Percentiles rank a stretch among this genome's conserved stretches.
phyloP scores from a whole-genome alignment of 2,888 invertebrate genomes.

The Vanessa cardui region DNA sequence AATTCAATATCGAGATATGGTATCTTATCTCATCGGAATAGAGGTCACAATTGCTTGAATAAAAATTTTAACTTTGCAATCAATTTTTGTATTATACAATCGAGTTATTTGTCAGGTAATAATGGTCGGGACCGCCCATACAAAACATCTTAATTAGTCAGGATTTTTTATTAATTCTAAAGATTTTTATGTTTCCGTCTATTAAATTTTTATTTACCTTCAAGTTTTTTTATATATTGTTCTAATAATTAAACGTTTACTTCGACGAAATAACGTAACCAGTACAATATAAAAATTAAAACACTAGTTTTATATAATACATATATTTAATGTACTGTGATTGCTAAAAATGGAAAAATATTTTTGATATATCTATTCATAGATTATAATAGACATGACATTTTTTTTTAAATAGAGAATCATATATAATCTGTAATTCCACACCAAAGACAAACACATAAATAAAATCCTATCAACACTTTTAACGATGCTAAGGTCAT shows the following conservation, averaged over 20 bases:
- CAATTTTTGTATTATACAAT: slow-evolving; percentile 48
- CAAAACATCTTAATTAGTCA: slow-evolving; percentile 58
- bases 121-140: slow-evolving; percentile 56
- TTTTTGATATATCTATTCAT: too few species aligned
- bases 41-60: slow-evolving; percentile 20
- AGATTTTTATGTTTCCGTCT: slow-evolving; percentile 21
- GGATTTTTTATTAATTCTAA: slow-evolving; percentile 28
- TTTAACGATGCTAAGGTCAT: background rate
- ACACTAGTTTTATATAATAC: too few species aligned
- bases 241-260: background rate
- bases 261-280: too few species aligned
- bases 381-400: too few species aligned
- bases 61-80: background rate
- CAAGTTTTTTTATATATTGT: background rate
- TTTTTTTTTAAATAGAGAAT: background rate
- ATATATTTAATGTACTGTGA: too few species aligned
- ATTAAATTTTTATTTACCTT: slow-evolving; percentile 7
- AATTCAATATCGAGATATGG: background rate
- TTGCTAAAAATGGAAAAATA: too few species aligned
- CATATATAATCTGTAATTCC: background rate
- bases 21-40: slow-evolving; percentile 10
- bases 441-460: background rate
- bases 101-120: slow-evolving; percentile 72
- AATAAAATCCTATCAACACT: slow-evolving; percentile 5
- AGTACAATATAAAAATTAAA: too few species aligned